Evolutionary conservation across 2,113 vertebrate genomes (phyloP), one percentile per base, ranked within the genome.

Genomic region (Tenebrosternarchus preto): DNA sequence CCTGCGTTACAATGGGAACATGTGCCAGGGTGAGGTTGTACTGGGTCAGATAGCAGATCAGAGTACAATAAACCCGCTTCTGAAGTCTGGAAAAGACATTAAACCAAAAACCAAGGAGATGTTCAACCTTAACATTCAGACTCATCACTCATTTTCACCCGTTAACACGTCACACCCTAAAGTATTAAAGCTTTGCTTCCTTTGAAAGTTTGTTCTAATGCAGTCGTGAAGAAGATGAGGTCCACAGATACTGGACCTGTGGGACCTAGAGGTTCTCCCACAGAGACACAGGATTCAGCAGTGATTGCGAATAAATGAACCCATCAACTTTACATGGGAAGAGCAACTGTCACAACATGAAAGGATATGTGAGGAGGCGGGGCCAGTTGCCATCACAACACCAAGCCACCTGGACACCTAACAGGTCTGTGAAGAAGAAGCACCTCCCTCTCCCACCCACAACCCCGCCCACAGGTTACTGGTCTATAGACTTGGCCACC

Each of bases 1-100:
- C 29, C 22, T 33, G 25, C 7, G 68, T 79, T 61, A 68, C 67
- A 55, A 76, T 80, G 73, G 77, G 67, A 82, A 85, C 73, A 67
- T 43, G 17, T 67, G 61, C 33, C 25, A 56, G 59, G 25, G 53
- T 56, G 61, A 27, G 46, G 36, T 64, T 39, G 36, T n/a, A 69
- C 8, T 22, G 15, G 69, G 56, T 82, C 31, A 72, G 19, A 11
- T 11, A 46, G 31, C 31, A 39, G 55, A 39, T 63, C 17, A 70
- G 55, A 79, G 55, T 60, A 61, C 56, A 76, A 80, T 7, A 24
- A 46, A 16, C 64, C 59, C 20, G 17, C 12, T 24, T 55, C 24
- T 76, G 1, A 57, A 39, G 25, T 27, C 31, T 19, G n/a, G 39
- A 12, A 39, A 24, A 73, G 67, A 53, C 25, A 73, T 29, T 4